Evolutionary conservation across 2,888 invertebrate species (phyloP), one percentile per base, ranked within the genome.

Genomic region (Parnassius glacialis): DNA sequence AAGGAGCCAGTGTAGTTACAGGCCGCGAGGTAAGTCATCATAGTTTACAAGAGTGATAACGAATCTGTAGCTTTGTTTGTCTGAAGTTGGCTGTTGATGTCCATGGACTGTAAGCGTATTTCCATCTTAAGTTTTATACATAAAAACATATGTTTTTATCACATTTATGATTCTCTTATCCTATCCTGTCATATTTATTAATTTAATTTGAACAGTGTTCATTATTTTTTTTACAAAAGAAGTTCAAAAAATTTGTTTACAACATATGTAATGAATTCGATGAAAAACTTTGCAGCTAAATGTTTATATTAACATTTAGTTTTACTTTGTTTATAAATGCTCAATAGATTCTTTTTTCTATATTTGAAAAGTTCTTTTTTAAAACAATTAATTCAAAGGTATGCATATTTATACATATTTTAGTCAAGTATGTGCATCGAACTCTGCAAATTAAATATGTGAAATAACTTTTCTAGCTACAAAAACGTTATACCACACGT

Each of bases 381-480:
- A 9, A n/a, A 45, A 45, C 20, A 25, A 45, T 20, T 55, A 45
- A 16, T 25, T 25, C 55, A 45, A 45, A 48, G 10, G 16, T 16
- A 45, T 45, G 55, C 12, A 45, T 55, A 44, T 45, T 45, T 45
- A 45, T 45, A 43, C 45, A 44, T 45, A 55, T 55, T 55, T 55
- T 41, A 55, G 44, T 45, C 54, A 25, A 45, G 54, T 11, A 55
- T 55, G 44, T 16, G 45, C 54, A 12, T 45, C 3, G 25, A 5
- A 10, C 7, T 45, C 9, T 45, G 11, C 10, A 52, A 41, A 52
- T 52, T 41, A 41, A 25, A 13, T 45, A 55, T 20, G 25, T 55
- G 45, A 20, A 53, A 43, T 55, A 55, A 55, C 20, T 45, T 55
- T 45, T 10, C 9, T 10, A 34, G 20, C 1, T 7, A n/a, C 13